phyloP scores from a whole-genome alignment of 1,140 invertebrate species.

The Drosophila prosaltans region DNA sequence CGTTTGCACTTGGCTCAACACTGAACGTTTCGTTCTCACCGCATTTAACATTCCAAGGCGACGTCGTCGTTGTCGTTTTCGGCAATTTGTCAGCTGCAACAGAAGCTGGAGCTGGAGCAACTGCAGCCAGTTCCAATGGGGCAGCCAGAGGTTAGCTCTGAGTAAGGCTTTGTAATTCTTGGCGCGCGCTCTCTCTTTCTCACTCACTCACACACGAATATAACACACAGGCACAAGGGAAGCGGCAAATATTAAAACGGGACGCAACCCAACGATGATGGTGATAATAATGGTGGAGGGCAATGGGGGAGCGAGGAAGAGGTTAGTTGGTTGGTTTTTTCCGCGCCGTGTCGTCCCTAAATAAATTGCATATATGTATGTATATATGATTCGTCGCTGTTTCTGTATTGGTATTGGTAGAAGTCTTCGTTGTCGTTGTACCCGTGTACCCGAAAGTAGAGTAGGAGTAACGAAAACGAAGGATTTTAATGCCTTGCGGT shows the following conservation, averaged over 20 bases:
- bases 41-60: conserved; percentile 82
- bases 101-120: conserved; percentile 35
- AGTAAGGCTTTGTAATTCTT: conserved; percentile 8
- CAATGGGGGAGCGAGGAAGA: conserved; percentile 42
- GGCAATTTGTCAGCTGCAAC: conserved; percentile 52
- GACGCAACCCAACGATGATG: conserved; percentile 26
- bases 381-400: conserved; percentile 51
- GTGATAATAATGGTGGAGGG: conserved; percentile 36
- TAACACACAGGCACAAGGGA: conserved; percentile 33
- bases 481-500: conserved; percentile 63
- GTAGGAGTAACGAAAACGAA: conserved; percentile 61
- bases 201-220: conserved; percentile 39
- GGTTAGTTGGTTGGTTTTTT: conserved; percentile 72
- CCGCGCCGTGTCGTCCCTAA: conserved; percentile 75
- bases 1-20: conserved; percentile 64
- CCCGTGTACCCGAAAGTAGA: conserved; percentile 39
- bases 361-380: conserved; percentile 70
- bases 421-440: conserved; percentile 4
- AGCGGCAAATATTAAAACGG: conserved; percentile 25
- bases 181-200: conserved; percentile 36
- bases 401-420: conserved; percentile 59
- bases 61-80: conserved; percentile 53
- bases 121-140: conserved; percentile 41
- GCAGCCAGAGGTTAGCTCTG: conserved; percentile 49
- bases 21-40: conserved; percentile 79